Conservation (phyloP, 1,140 invertebrate genomes). For the Anastrepha ludens region DNA sequence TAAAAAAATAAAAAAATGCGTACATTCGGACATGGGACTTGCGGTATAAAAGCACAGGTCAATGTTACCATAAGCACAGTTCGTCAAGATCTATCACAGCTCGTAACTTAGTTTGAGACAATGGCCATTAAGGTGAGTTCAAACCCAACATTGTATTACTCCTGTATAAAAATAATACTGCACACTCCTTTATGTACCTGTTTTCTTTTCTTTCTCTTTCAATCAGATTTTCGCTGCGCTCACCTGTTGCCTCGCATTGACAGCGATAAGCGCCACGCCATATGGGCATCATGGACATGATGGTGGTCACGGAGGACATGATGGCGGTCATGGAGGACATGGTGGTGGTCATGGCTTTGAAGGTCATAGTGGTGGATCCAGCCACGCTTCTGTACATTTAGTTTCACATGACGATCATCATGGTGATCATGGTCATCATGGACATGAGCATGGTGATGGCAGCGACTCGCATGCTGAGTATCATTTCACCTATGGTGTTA, state of each 20-base stretch:
- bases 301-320: too few relatives aligned
- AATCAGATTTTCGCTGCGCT: neutral
- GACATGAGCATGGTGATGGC: constrained; percentile 14
- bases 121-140: constrained; percentile 16
- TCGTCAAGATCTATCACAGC: constrained; percentile 10
- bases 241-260: neutral
- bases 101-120: neutral
- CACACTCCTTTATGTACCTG: too few relatives aligned
- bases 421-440: neutral
- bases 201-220: neutral
- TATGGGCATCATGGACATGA: neutral
- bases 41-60: neutral
- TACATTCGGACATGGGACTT: too few relatives aligned
- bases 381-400: constrained; percentile 1
- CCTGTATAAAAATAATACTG: too few relatives aligned
- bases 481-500: constrained; percentile 16
- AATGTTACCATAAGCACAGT: neutral
- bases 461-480: constrained; percentile 11
- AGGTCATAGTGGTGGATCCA: neutral
- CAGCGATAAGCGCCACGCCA: neutral
- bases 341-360: neutral
- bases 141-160: neutral
- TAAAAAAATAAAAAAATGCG: neutral
- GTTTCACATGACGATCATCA: neutral
- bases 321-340: too few relatives aligned